phyloP scores from a whole-genome alignment of 2,888 invertebrate genomes.

The Iselma pallidipennis region DNA sequence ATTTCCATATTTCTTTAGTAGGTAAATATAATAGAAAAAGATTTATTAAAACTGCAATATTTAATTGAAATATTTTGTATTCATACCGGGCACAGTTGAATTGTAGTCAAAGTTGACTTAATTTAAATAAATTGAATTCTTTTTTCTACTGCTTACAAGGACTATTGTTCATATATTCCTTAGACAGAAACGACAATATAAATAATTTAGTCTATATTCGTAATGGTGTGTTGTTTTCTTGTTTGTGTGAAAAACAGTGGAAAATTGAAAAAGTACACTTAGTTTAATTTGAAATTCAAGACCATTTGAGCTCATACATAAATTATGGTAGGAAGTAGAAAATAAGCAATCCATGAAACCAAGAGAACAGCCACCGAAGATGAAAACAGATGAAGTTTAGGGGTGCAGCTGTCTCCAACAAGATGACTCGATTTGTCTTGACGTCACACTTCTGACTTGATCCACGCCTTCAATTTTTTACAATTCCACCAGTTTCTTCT shows the following conservation, averaged over 20 bases:
- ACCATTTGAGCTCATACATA: constrained; percentile 27
- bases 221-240: constrained; percentile 3
- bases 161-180: background rate
- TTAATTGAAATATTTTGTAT: too few relatives aligned
- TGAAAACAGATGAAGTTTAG: constrained; percentile 43
- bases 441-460: constrained; percentile 37
- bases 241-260: constrained; percentile 5
- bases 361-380: constrained; percentile 27
- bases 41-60: too few relatives aligned
- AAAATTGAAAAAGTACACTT: constrained; percentile 26
- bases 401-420: constrained; percentile 41
- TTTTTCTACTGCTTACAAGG: background rate
- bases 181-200: background rate
- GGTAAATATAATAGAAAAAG: too few relatives aligned
- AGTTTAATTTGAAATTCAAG: constrained; percentile 28
- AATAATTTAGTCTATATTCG: constrained; percentile 2
- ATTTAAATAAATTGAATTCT: background rate
- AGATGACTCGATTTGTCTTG: constrained; percentile 44
- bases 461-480: constrained; percentile 33
- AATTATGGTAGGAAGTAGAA: constrained; percentile 25
- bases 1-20: too few relatives aligned
- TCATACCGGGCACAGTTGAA: too few relatives aligned
- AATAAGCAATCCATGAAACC: constrained; percentile 29
- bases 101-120: too few relatives aligned
- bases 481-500: constrained; percentile 12